These are phyloP conservation scores for Thaleichthys pacificus DNA, from an alignment of 2,797 vertebrate species.

Conservation along the genomic window DNA sequence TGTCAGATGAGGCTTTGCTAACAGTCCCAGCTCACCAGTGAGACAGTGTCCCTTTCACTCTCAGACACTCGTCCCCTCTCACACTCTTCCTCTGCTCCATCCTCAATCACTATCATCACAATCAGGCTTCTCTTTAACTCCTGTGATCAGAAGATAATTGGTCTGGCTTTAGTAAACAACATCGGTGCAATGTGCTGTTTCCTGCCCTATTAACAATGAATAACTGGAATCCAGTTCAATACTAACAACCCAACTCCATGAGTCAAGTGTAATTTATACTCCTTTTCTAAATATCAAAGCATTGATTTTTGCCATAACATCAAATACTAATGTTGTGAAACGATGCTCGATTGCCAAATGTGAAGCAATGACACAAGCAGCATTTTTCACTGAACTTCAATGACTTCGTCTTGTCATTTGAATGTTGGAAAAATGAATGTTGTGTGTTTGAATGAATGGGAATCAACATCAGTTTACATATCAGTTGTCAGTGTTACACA, in stretches of 20 bases:
- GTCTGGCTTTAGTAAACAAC: not conserved
- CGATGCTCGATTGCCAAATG: slow-evolving; percentile 35
- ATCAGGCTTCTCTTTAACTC: not conserved
- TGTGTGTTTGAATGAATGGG: slow-evolving; percentile 21
- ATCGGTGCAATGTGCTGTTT: not conserved
- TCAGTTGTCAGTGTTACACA: slow-evolving; percentile 28
- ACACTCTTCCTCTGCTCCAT: slow-evolving; percentile 28
- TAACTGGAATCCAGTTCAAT: slow-evolving; percentile 74
- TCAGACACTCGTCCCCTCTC: not conserved
- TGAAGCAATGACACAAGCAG: slow-evolving; percentile 41
- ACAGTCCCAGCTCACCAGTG: slow-evolving; percentile 81
- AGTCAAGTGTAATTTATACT: slow-evolving; percentile 44
- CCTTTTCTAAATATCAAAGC: slow-evolving; percentile 51
- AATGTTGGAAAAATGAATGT: slow-evolving; percentile 21
- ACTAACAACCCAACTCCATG: slow-evolving; percentile 39
- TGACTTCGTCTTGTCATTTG: slow-evolving; percentile 18
- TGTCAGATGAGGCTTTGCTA: slow-evolving; percentile 80
- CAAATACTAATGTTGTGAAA: slow-evolving; percentile 7
- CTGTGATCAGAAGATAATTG: not conserved
- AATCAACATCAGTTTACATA: slow-evolving; percentile 15
- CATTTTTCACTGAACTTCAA: slow-evolving; percentile 1
- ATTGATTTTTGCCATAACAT: not conserved
- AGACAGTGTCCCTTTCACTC: slow-evolving; percentile 33
- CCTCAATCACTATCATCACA: slow-evolving; percentile 24
- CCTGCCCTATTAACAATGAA: slow-evolving; percentile 38